Base-by-base conservation (phyloP, 2,797 vertebrate genomes). In the Sphaeramia orbicularis region DNA sequence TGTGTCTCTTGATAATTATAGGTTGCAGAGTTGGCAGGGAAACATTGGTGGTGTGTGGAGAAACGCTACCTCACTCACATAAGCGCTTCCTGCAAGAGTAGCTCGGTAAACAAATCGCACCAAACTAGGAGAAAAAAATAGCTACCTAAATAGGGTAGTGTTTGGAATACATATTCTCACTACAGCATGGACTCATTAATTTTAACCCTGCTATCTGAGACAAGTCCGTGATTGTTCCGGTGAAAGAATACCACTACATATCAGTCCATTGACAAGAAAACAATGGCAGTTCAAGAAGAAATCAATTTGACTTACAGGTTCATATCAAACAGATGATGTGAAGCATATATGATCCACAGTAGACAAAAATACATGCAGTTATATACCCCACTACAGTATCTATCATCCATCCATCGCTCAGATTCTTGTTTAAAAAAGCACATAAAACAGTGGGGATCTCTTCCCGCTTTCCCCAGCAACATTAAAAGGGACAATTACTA, bases 401-500 rank as follows among this genome's bases (percentile, higher is more conserved):
- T 35, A 45, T 63, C 37, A 65, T 71, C 50, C 56, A 55, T 71
- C 52, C 49, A 53, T 83, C 41, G 63, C 65, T 65, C 55, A 56
- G 35, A 10, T 30, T 68, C 48, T 81, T 53, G 37, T 77, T 78
- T 48, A 42, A 37, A 36, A 44, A 43, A 44, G 40, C 16, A 40
- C 45, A 37, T 2, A 55, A 32, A 42, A 41, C 47, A 57, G 52
- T 41, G 16, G 52, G 64, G 49, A 69, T 83, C 54, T 63, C 63
- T 81, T 82, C 72, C 78, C 84, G 76, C 70, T 58, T 81, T 80
- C 65, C 74, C 11, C 51, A 21, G 49, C 53, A 62, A 75, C 74
- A 85, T 83, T 88, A 81, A 74, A 85, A 63, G 62, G 78, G 44
- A 69, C 84, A 88, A 85, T 90, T 83, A 88, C 84, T 67, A 69